Conservation (phyloP, 2,113 vertebrate genomes). For the Cryptotis parvus region DNA sequence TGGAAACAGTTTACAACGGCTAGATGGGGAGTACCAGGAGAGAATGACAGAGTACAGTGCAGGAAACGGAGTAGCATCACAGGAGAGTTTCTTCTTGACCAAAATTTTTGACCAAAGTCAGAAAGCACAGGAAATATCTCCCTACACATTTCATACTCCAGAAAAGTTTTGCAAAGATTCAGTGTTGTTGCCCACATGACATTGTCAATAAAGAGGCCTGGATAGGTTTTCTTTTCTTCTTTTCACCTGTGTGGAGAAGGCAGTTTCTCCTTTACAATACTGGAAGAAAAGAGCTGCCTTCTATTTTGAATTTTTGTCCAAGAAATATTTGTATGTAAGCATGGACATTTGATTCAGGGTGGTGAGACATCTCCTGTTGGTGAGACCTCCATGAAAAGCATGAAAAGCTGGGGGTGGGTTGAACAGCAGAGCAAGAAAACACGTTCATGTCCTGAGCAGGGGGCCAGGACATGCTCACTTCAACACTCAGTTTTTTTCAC, state of each 20-base stretch:
- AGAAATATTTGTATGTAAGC: neutral
- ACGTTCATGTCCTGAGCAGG: no score
- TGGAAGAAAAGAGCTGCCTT: neutral
- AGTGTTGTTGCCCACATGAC: neutral
- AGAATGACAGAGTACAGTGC: neutral
- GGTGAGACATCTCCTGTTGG: neutral
- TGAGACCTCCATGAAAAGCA: neutral
- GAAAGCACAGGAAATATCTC: neutral
- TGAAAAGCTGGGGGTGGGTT: neutral
- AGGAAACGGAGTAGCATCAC: neutral
- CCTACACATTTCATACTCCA: neutral
- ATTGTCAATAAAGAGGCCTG: neutral
- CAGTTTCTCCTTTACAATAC: neutral
- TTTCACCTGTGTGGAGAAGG: neutral
- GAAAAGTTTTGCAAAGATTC: neutral
- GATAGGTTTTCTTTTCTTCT: neutral
- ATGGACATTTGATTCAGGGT: neutral
- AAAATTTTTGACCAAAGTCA: neutral
- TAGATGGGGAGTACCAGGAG: neutral
- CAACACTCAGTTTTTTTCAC: neutral
- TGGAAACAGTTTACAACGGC: neutral
- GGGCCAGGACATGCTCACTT: neutral
- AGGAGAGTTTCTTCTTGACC: neutral
- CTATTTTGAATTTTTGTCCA: neutral
- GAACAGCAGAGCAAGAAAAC: neutral